These are phyloP conservation scores for Pentalonia nigronervosa DNA, from an alignment of 1,140 invertebrate genomes.

Conservation along the genomic window DNA sequence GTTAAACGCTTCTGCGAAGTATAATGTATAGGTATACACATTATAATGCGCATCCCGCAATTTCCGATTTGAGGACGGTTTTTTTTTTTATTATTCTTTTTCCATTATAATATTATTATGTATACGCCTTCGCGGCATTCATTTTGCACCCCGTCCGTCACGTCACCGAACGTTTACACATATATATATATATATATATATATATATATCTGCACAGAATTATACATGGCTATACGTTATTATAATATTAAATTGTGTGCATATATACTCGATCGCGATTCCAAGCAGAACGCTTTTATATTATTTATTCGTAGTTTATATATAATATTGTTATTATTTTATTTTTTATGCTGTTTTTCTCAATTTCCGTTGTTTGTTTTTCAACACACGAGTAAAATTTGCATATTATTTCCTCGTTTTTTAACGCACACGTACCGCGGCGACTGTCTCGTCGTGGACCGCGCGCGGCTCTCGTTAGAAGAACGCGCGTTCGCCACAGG, in stretches of 20 bases:
- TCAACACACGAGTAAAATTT: constrained; percentile 4
- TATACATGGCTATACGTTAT: not conserved
- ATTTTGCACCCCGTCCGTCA: not conserved
- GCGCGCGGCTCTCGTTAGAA: constrained; percentile 19
- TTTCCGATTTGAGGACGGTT: constrained; percentile 33
- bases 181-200: not conserved
- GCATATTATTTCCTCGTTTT: not conserved
- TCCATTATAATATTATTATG: not conserved
- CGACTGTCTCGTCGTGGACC: not conserved
- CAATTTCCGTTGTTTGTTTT: not conserved
- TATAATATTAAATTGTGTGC: not conserved
- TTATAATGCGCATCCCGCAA: constrained; percentile 3
- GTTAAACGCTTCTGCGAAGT: not conserved
- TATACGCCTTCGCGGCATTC: not conserved
- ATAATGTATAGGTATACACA: not conserved
- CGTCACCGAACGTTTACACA: not conserved
- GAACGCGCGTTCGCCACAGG: not conserved
- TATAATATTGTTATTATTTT: not conserved
- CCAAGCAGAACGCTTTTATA: constrained; percentile 3
- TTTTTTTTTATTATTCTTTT: not conserved
- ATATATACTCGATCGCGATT: not conserved
- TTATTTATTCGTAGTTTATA: not conserved
- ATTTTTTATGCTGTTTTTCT: not conserved
- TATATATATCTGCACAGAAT: not conserved
- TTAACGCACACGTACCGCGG: not conserved